Evolutionary conservation across 2,888 invertebrate genomes (phyloP).

Genomic region (Pammene aurita): DNA sequence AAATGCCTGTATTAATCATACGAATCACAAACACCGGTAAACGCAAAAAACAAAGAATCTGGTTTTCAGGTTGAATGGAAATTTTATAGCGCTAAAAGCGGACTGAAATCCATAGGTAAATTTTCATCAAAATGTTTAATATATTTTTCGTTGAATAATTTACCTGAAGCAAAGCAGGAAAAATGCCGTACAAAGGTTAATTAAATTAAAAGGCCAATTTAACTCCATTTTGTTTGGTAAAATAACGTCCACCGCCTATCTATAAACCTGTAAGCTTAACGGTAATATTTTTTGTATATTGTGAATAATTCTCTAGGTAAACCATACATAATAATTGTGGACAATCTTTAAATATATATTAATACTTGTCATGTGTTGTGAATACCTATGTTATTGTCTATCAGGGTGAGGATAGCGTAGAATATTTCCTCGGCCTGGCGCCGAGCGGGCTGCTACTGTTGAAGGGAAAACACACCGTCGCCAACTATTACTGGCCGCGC

Average conservation of each 20-base stretch:
- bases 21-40: constrained; percentile 1
- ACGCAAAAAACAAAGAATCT: not conserved
- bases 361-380: not conserved
- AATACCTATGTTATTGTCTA: constrained; percentile 39
- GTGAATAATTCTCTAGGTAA: not conserved
- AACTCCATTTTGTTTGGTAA: not conserved
- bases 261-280: not conserved
- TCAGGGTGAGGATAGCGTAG: constrained; percentile 97
- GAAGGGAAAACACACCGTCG: constrained; percentile 97
- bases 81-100: not conserved
- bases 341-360: not conserved
- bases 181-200: not conserved
- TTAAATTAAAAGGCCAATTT: not conserved
- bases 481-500: constrained; percentile 99
- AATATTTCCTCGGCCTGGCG: constrained; percentile 97
- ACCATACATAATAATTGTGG: not conserved
- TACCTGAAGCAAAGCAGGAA: not conserved
- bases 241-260: not conserved
- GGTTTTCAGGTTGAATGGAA: not conserved
- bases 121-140: constrained; percentile 36
- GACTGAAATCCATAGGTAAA: not conserved
- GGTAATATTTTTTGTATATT: no score
- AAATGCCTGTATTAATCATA: constrained; percentile 19
- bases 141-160: not conserved
- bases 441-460: constrained; percentile 97